A percentile compares a stretch with the other conserved stretches of the same genome.
Evolutionary conservation across 2,113 vertebrate genomes (phyloP).

Genomic region (Poeciliopsis turrubarensis): DNA sequence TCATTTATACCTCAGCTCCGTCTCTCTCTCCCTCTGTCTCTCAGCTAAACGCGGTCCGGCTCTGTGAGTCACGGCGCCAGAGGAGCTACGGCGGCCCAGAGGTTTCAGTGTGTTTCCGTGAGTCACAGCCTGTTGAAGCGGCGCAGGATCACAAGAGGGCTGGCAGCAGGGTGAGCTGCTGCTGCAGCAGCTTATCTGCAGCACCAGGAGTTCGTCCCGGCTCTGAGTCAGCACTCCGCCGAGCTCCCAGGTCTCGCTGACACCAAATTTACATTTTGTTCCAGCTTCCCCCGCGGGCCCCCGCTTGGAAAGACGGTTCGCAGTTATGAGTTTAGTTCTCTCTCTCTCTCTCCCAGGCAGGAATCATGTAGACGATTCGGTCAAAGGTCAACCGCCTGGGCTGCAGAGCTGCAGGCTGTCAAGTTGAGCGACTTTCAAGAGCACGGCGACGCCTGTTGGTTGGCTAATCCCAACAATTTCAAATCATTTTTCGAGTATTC

Average conservation of each 20-base stretch:
- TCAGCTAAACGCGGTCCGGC: slow-evolving; percentile 47
- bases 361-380: not conserved
- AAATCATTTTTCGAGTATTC: too few species aligned
- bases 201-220: not conserved
- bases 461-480: not conserved
- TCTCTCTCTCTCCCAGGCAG: not conserved
- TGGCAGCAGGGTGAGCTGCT: not conserved
- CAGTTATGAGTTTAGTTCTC: not conserved
- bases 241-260: not conserved
- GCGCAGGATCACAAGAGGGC: not conserved
- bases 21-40: not conserved
- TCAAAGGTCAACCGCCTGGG: not conserved
- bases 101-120: slow-evolving; percentile 27
- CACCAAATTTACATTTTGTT: not conserved
- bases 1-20: not conserved
- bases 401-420: not conserved
- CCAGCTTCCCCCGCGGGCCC: not conserved
- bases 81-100: slow-evolving; percentile 10
- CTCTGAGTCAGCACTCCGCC: not conserved
- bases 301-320: not conserved
- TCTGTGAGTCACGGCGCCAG: slow-evolving; percentile 60
- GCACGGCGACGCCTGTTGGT: not conserved
- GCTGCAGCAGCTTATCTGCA: not conserved
- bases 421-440: not conserved
- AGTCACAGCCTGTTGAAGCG: slow-evolving; percentile 52